A percentile compares a stretch with the other conserved stretches of the same genome.
These are phyloP conservation scores for Diogma glabrata DNA, from an alignment of 2,888 invertebrate genomes.

Conservation along the genomic window DNA sequence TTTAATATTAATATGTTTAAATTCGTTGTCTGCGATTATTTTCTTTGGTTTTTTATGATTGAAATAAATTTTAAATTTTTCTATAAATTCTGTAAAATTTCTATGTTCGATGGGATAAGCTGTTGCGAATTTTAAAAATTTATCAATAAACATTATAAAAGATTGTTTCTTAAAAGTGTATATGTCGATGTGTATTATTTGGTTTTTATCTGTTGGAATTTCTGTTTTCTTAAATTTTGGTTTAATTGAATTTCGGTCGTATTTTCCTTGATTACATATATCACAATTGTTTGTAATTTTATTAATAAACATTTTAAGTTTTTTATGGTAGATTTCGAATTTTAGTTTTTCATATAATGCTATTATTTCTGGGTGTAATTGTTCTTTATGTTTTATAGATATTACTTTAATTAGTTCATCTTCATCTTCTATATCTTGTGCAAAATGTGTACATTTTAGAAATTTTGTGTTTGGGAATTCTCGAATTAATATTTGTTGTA, in stretches of 20 bases:
- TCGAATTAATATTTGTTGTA: background rate
- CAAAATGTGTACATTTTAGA: background rate
- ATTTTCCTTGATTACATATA: background rate
- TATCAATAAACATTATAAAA: slow-evolving; percentile 10
- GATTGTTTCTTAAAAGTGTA: slow-evolving; percentile 1
- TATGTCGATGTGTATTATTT: slow-evolving; percentile 7
- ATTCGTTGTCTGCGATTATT: slow-evolving; percentile 6
- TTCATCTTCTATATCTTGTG: slow-evolving; percentile 1
- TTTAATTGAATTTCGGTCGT: slow-evolving; percentile 3
- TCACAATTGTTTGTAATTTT: background rate
- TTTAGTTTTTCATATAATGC: slow-evolving; percentile 1
- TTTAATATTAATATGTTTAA: background rate
- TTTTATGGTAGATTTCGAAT: background rate
- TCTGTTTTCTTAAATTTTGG: background rate
- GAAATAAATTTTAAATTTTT: slow-evolving; percentile 6
- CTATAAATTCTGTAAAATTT: slow-evolving; percentile 3
- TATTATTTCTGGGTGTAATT: background rate
- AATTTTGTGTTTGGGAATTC: background rate
- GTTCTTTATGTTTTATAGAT: slow-evolving; percentile 1
- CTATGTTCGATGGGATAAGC: slow-evolving; percentile 2
- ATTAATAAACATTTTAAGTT: background rate
- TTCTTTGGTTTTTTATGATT: slow-evolving; percentile 4
- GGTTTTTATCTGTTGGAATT: background rate
- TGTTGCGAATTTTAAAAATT: slow-evolving; percentile 10
- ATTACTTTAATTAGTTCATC: background rate